These are phyloP conservation scores for Siniperca scherzeri DNA, from an alignment of 2,797 vertebrate genomes.

Conservation along the genomic window DNA sequence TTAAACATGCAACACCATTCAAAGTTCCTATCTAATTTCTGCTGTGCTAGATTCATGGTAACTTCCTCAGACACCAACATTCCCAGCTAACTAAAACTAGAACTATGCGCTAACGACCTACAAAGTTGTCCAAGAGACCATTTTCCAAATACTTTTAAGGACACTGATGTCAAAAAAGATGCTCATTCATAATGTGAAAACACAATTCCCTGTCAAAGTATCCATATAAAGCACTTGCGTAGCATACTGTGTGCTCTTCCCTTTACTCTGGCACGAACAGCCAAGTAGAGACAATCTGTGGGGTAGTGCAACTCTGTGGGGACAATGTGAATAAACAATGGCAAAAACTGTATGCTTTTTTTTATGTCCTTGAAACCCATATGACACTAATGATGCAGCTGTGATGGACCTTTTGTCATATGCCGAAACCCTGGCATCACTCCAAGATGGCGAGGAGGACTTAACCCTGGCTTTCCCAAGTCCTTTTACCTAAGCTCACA, in stretches of 20 bases:
- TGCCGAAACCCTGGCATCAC: conserved; percentile 47
- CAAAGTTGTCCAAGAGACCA: conserved; percentile 66
- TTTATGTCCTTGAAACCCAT: conserved; percentile 49
- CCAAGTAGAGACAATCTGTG: conserved; percentile 71
- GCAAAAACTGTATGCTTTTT: conserved; percentile 22
- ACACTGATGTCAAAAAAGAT: conserved; percentile 77
- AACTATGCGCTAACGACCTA: conserved; percentile 75
- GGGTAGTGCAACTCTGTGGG: conserved; percentile 68
- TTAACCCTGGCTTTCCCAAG: conserved; percentile 62
- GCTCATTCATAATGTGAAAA: conserved; percentile 78
- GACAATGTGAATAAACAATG: conserved; percentile 56
- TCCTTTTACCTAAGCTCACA: conserved; percentile 45
- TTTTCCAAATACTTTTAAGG: conserved; percentile 80
- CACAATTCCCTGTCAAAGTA: conserved; percentile 83
- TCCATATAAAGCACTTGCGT: conserved; percentile 85
- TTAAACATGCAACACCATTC: conserved; percentile 85
- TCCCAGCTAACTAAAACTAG: conserved; percentile 79
- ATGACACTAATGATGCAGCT: conserved; percentile 46
- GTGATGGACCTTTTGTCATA: conserved; percentile 52
- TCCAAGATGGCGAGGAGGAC: conserved; percentile 44
- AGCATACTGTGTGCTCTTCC: conserved; percentile 82
- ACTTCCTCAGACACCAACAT: conserved; percentile 71
- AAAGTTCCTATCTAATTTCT: conserved; percentile 80
- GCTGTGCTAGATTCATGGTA: conserved; percentile 76
- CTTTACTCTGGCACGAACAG: conserved; percentile 75